These are phyloP conservation scores for Prosopocoilus inquinatus DNA, from an alignment of 2,888 invertebrate species.

Conservation along the genomic window DNA sequence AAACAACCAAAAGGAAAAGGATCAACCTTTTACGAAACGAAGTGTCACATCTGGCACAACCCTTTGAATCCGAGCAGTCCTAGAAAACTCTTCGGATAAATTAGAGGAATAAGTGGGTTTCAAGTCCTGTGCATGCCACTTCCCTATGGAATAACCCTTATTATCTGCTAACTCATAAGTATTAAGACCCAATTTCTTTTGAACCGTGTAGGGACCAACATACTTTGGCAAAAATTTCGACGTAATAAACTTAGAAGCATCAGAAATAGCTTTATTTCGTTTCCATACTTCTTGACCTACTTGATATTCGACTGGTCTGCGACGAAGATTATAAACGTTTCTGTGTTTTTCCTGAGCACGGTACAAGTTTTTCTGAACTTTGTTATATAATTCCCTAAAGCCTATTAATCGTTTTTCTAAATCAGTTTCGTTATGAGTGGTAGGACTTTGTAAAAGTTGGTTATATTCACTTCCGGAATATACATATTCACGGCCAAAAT, in stretches of 20 bases:
- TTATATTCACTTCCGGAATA: not conserved
- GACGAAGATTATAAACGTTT: conserved; percentile 22
- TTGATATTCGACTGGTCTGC: conserved; percentile 7
- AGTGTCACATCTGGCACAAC: too few relatives aligned
- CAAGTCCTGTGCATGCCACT: not conserved
- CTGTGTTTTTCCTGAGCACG: not conserved
- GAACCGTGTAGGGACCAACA: conserved; percentile 4
- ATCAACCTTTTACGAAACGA: too few relatives aligned
- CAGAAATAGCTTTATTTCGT: conserved; percentile 21
- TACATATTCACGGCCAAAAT: conserved; percentile 1
- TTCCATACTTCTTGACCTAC: conserved; percentile 28
- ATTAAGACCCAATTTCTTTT: not conserved
- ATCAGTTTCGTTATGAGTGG: too few relatives aligned
- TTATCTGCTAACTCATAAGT: not conserved
- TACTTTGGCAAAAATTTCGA: conserved; percentile 26
- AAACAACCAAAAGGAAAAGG: too few relatives aligned
- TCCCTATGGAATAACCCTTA: not conserved
- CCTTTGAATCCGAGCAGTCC: too few relatives aligned
- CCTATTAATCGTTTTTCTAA: too few relatives aligned
- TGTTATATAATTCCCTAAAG: not conserved
- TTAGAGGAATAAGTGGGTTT: not conserved
- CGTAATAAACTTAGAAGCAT: conserved; percentile 19
- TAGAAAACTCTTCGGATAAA: too few relatives aligned
- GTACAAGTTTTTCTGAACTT: not conserved
- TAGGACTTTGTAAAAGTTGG: not conserved